Percentiles rank a stretch among this genome's conserved stretches.
Conservation (phyloP, 2,888 invertebrate species). For the Hoplodrina blanda region DNA sequence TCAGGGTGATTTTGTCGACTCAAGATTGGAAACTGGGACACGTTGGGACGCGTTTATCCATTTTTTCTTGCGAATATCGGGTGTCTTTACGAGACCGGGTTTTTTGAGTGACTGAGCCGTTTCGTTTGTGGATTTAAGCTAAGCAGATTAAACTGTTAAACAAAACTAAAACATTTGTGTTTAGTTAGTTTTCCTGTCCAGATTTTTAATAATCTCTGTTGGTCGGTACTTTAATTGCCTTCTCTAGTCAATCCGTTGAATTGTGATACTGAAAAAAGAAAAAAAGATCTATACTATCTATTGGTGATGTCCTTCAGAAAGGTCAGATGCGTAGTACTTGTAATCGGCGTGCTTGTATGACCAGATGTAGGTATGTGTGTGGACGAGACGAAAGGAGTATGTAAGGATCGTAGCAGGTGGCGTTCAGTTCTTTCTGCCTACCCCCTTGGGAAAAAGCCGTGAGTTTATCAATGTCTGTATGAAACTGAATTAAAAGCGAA, state of each 20-base stretch:
- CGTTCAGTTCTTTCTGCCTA: too few relatives aligned
- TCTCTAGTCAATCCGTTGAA: not conserved
- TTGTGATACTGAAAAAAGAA: not conserved
- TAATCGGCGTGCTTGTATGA: too few relatives aligned
- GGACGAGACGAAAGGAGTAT: too few relatives aligned
- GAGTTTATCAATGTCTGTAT: not conserved
- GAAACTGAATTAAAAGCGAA: not conserved
- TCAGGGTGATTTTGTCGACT: conserved; percentile 46
- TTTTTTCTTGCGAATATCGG: conserved; percentile 12
- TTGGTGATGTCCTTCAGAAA: too few relatives aligned
- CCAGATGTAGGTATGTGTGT: too few relatives aligned
- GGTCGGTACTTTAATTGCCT: conserved; percentile 11
- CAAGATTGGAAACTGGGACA: conserved; percentile 33
- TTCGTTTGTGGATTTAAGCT: conserved; percentile 13
- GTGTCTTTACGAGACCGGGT: not conserved
- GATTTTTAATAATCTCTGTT: conserved; percentile 7
- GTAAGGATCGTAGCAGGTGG: too few relatives aligned
- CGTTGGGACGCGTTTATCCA: conserved; percentile 18
- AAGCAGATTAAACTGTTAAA: conserved; percentile 39
- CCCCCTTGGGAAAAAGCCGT: too few relatives aligned
- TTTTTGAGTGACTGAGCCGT: not conserved
- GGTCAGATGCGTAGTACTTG: too few relatives aligned
- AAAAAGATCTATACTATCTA: too few relatives aligned
- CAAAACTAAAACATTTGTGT: conserved; percentile 9
- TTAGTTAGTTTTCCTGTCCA: not conserved